Conservation (phyloP, 2,888 invertebrate species). For the Ceraclea dissimilis region DNA sequence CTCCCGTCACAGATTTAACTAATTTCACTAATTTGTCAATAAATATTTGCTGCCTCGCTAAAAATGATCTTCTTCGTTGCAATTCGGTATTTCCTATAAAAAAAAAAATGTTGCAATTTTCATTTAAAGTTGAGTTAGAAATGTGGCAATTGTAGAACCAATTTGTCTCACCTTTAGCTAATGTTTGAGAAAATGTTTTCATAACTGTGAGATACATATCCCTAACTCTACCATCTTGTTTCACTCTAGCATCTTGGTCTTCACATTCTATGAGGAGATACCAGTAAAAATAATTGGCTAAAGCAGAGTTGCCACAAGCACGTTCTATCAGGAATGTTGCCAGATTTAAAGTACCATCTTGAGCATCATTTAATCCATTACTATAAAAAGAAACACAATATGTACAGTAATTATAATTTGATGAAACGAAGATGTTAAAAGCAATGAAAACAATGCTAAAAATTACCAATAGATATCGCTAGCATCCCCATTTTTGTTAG, state of each 20-base stretch:
- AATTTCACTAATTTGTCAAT: slow-evolving; percentile 84
- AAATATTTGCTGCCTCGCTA: slow-evolving; percentile 82
- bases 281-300: slow-evolving; percentile 98
- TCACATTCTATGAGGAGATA: slow-evolving; percentile 91
- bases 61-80: slow-evolving; percentile 66
- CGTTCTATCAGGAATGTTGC: slow-evolving; percentile 86
- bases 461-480: slow-evolving; percentile 22
- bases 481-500: slow-evolving; percentile 20
- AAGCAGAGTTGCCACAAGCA: slow-evolving; percentile 78
- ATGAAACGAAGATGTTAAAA: no score
- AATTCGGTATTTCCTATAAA: slow-evolving; percentile 54
- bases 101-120: not conserved
- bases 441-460: no score
- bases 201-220: slow-evolving; percentile 88
- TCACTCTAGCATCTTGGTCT: slow-evolving; percentile 64
- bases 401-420: not conserved
- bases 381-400: slow-evolving; percentile 31
- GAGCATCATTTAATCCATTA: slow-evolving; percentile 32
- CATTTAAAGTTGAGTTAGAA: no score
- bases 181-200: slow-evolving; percentile 70
- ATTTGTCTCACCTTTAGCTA: slow-evolving; percentile 50
- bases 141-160: no score
- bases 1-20: slow-evolving; percentile 81
- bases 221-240: slow-evolving; percentile 64
- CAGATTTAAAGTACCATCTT: slow-evolving; percentile 56